phyloP scores from a whole-genome alignment of 2,888 invertebrate species.

The Thera britannica region DNA sequence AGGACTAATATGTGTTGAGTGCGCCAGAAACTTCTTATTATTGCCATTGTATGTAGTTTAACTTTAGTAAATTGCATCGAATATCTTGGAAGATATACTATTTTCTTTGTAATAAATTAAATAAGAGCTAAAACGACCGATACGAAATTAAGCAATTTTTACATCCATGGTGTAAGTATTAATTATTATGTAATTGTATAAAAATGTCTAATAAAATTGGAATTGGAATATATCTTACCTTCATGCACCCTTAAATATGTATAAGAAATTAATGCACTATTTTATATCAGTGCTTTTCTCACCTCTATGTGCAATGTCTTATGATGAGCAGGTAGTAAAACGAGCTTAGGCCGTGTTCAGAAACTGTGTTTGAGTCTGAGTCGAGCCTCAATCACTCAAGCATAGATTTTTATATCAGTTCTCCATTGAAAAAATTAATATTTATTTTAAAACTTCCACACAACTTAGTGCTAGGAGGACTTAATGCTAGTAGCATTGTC shows the following conservation, averaged over 20 bases:
- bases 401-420: too few relatives aligned
- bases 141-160: constrained; percentile 30
- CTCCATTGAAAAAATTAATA: too few relatives aligned
- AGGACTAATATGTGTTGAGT: not conserved
- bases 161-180: constrained; percentile 10
- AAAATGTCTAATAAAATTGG: constrained; percentile 17
- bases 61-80: constrained; percentile 1
- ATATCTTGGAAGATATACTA: constrained; percentile 2
- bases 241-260: constrained; percentile 31
- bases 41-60: constrained; percentile 4
- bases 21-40: not conserved
- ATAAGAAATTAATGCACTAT: constrained; percentile 32
- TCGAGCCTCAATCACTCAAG: too few relatives aligned
- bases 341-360: too few relatives aligned
- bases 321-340: not conserved
- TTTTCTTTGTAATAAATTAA: constrained; percentile 19
- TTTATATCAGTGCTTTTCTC: constrained; percentile 31
- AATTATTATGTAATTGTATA: constrained; percentile 4
- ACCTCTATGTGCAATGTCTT: not conserved
- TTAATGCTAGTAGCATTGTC: too few relatives aligned
- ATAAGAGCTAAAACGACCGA: constrained; percentile 16
- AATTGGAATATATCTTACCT: constrained; percentile 22
- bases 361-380: too few relatives aligned
- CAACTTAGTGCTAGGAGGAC: too few relatives aligned
- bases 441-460: too few relatives aligned